Evolutionary conservation across 1,140 invertebrate genomes (phyloP), one percentile per base, ranked within the genome.

Genomic region (Spodoptera frugiperda): DNA sequence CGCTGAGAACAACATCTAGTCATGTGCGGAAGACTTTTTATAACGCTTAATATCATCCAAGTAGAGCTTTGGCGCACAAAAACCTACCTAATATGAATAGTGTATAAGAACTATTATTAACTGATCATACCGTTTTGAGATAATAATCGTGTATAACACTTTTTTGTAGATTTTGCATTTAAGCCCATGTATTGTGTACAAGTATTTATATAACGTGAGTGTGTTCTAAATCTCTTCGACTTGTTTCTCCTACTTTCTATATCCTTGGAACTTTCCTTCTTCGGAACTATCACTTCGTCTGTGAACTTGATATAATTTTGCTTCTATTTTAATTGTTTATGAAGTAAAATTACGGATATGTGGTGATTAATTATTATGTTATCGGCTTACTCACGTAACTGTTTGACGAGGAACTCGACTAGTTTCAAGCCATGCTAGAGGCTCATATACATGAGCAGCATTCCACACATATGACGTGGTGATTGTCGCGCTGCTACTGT

Each of bases 11-110:
- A 59, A 76, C 17, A 14, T 12, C 55, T 17, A 11, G 49, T 77
- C 71, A 80, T 53, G 80, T 77, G 83, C 81, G 80, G 81, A 78
- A 79, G 76, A 73, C 74, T 77, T 44, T 73, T 76, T 68, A 68
- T 78, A 85, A 83, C 80, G 89, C 90, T 92, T 91, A 78, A 86
- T 87, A 87, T 90, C 84, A 88, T 88, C 83, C 82, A 80, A 77
- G 88, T 91, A 92, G 89, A 90, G 92, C 91, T 93, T 93, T 89
- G 89, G 88, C 90, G 92, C 92, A 93, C 92, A 92, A 93, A 80
- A 61, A 51, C 86, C 71, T 88, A 87, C 76, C 77, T 87, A 87
- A 88, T 89, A 86, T 90, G 82, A 76, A 90, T 93, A 93, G 91
- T 84, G 84, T 86, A 73, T 91, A 92, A 91, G 91, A 86, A 78